Conservation (phyloP, 2,888 invertebrate genomes). For the Falcaria lacertinaria region DNA sequence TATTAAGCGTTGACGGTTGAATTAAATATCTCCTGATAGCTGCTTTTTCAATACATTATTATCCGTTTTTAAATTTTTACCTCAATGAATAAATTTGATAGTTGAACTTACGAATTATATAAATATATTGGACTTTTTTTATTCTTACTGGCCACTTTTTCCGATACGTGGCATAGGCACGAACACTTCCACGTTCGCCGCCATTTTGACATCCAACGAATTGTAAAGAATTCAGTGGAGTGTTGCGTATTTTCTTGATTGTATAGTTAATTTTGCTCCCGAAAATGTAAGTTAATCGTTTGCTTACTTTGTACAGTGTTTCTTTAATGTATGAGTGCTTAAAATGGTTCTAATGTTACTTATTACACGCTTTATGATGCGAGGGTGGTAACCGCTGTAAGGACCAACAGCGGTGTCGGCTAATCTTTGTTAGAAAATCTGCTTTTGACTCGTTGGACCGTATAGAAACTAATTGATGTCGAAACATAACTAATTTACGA, state of each 20-base stretch:
- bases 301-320: conserved; percentile 10
- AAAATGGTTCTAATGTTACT: conserved; percentile 19
- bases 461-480: conserved; percentile 5
- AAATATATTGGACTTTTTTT: conserved; percentile 21
- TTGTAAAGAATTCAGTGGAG: conserved; percentile 84
- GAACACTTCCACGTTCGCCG: conserved; percentile 88
- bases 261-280: conserved; percentile 71
- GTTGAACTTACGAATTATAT: no score
- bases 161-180: conserved; percentile 90
- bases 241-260: conserved; percentile 83
- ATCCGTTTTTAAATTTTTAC: no score
- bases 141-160: conserved; percentile 69
- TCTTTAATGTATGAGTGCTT: conserved; percentile 9
- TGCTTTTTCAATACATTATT: no score
- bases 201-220: conserved; percentile 90
- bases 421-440: conserved; percentile 51
- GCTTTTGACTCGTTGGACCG: conserved; percentile 9
- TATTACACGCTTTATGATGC: conserved; percentile 32
- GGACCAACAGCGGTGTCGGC: conserved; percentile 79
- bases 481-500: neutral
- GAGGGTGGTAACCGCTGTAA: conserved; percentile 77
- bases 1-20: no score
- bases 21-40: no score
- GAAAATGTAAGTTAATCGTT: conserved; percentile 71
- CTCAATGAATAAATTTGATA: no score